Percentiles rank a stretch among this genome's conserved stretches.
Conservation (phyloP, 2,113 vertebrate genomes). For the Etia nguti region DNA sequence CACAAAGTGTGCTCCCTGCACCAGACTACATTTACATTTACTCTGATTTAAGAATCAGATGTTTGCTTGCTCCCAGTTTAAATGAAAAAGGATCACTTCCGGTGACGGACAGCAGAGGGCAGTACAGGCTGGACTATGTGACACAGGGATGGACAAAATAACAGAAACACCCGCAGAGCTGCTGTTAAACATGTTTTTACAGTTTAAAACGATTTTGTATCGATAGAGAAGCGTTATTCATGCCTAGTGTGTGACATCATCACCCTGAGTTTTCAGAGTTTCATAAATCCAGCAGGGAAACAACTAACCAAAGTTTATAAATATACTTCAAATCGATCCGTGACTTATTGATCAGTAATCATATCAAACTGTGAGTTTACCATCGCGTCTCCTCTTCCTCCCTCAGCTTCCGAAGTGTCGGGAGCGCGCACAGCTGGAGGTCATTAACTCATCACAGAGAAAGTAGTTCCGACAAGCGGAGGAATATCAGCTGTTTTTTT, state of each 20-base stretch:
- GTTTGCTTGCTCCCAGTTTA: neutral
- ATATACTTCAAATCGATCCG: neutral
- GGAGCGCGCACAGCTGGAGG: slow-evolving; percentile 22
- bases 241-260: neutral
- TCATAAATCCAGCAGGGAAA: neutral
- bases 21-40: neutral
- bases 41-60: neutral
- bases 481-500: neutral
- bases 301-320: neutral
- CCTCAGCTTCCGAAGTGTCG: neutral
- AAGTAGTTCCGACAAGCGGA: neutral
- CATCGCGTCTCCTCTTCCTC: neutral
- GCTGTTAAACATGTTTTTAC: neutral
- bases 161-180: neutral
- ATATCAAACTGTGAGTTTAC: neutral
- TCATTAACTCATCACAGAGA: neutral
- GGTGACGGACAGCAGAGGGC: neutral
- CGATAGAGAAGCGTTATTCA: neutral
- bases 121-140: neutral
- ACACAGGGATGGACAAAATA: neutral
- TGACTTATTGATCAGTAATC: neutral
- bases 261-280: neutral
- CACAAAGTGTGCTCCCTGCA: neutral
- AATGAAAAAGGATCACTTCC: neutral
- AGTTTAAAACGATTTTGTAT: neutral